Evolutionary conservation across 2,888 invertebrate species (phyloP), one percentile per base, ranked within the genome.

Genomic region (Pseudococcus viburni): DNA sequence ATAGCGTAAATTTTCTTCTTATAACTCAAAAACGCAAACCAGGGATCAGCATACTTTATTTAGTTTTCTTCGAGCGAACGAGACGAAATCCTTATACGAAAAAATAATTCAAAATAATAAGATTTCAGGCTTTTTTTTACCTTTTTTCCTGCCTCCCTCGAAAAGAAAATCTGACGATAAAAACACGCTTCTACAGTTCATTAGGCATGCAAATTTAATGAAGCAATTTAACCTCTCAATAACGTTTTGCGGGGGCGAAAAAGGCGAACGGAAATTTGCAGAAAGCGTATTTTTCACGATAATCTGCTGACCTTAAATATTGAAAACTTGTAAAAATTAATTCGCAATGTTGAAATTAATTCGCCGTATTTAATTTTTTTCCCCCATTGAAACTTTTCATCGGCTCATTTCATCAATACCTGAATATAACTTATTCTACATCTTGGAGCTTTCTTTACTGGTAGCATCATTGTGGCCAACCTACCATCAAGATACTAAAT

Each of bases 241-340:
- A 80, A 46, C 17, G 42, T 80, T 80, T 80, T 80, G 80, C 11
- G 68, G 15, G 26, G 33, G 64, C 7, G 12, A 22, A 77, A 77
- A 77, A 77, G 3, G 6, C 8, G n/a, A n/a, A 46, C 3, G 19
- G 42, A 46, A 80, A 80, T 80, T 80, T 80, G 42, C 80, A 80
- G 19, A 80, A 80, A 46, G n/a, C 80, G 80, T 80, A 26, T 80
- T 80, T 80, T 42, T 80, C 39, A 17, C n/a, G 4, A 19, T 42
- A 80, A 80, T 80, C 80, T 80, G 80, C 80, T 80, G 80, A 80
- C 80, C 80, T n/a, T 80, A 15, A 80, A 80, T 73, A 73, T 73
- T 73, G 68, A 33, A 73, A 73, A 73, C 68, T 73, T 73, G 68
- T 73, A 9, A 73, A 73, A 33, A 26, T 73, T 26, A 73, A 73